These are phyloP conservation scores for Micrasema minimum DNA, from an alignment of 1,140 invertebrate species.

Conservation along the genomic window DNA sequence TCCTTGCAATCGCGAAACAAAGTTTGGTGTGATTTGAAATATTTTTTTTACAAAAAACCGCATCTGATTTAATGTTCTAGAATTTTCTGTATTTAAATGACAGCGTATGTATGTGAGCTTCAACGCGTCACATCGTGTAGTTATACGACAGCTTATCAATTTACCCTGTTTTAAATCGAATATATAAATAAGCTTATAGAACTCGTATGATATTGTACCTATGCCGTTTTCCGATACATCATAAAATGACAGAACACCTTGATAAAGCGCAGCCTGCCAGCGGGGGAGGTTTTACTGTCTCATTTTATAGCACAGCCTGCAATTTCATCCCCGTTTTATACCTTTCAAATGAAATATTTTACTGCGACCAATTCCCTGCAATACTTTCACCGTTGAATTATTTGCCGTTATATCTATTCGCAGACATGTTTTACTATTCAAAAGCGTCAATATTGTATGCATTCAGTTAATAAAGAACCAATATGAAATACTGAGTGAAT, in stretches of 20 bases:
- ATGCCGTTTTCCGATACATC: constrained; percentile 48
- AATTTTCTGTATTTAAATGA: no score
- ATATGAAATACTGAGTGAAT: no score
- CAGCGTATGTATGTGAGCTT: no score
- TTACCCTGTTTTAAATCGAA: no score
- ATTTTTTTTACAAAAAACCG: no score
- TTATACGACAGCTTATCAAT: no score
- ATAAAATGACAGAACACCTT: constrained; percentile 49
- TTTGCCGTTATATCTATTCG: constrained; percentile 13
- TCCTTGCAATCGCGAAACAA: no score
- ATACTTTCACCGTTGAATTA: constrained; percentile 24
- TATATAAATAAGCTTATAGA: no score
- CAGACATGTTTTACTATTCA: background rate
- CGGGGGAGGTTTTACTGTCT: constrained; percentile 44
- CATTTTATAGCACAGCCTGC: constrained; percentile 38
- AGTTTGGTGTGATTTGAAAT: no score
- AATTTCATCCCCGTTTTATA: constrained; percentile 49
- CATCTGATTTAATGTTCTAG: no score
- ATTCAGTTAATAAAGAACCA: no score
- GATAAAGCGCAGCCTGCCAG: constrained; percentile 42
- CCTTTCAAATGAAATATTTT: constrained; percentile 49
- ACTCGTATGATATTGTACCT: background rate
- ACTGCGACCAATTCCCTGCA: constrained; percentile 40
- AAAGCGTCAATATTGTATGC: background rate
- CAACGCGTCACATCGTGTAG: no score